phyloP scores from a whole-genome alignment of 2,888 invertebrate genomes.

The Quadroppia sp. region DNA sequence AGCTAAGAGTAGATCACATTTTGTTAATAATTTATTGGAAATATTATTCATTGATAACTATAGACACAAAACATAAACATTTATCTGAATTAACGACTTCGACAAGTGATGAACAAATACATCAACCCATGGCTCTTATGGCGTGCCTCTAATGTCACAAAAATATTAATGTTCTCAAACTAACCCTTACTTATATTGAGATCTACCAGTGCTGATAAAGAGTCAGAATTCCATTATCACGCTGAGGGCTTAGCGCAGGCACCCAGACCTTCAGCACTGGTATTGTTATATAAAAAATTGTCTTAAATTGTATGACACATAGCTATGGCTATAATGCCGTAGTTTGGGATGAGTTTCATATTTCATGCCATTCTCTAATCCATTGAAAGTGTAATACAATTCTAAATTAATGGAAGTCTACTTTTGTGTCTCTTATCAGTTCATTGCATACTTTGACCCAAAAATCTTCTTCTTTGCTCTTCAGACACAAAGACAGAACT shows the following conservation, averaged over 20 bases:
- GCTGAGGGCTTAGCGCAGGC: conserved; percentile 1
- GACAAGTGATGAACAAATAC: conserved; percentile 36
- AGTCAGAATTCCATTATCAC: conserved; percentile 32
- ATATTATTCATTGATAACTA: conserved; percentile 35
- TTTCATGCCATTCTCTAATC: conserved; percentile 27
- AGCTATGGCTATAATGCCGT: background rate
- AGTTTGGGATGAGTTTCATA: conserved; percentile 29
- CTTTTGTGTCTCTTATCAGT: conserved; percentile 36
- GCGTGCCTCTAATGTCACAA: conserved; percentile 23
- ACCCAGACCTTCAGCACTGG: background rate
- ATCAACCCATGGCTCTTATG: conserved; percentile 10
- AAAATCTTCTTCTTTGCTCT: conserved; percentile 27
- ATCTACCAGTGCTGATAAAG: conserved; percentile 18
- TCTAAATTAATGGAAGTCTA: conserved; percentile 35
- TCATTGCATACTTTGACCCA: conserved; percentile 33
- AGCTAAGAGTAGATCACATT: background rate
- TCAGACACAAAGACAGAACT: conserved; percentile 26
- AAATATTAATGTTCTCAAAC: conserved; percentile 17
- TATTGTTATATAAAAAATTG: conserved; percentile 34
- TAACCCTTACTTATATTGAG: conserved; percentile 30
- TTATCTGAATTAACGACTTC: conserved; percentile 30
- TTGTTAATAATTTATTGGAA: conserved; percentile 31
- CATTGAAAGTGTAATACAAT: conserved; percentile 23
- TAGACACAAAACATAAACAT: conserved; percentile 26
- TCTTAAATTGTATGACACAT: conserved; percentile 31